phyloP scores from a whole-genome alignment of 2,888 invertebrate genomes.

The Norana najaformis region DNA sequence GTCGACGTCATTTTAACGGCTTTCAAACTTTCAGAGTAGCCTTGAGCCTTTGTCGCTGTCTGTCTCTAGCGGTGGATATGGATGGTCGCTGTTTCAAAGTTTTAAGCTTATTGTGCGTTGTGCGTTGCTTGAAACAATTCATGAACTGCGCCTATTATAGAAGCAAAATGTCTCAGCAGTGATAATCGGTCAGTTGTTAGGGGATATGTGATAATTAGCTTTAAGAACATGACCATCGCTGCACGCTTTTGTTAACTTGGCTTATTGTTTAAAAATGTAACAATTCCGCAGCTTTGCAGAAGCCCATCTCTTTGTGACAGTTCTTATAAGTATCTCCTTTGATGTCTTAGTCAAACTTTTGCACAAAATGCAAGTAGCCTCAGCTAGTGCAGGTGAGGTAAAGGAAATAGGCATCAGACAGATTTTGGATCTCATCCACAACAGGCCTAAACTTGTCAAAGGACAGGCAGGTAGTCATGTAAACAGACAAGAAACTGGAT shows the following conservation, averaged over 20 bases:
- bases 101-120: not conserved
- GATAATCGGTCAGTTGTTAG: not conserved
- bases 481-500: not conserved
- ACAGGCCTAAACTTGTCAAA: not conserved
- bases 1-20: not conserved
- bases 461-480: not conserved
- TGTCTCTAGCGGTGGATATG: not conserved
- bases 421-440: not conserved
- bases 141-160: not conserved
- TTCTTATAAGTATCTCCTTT: not conserved
- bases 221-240: not conserved
- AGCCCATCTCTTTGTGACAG: no score
- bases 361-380: not conserved
- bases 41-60: not conserved
- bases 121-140: not conserved
- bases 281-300: not conserved
- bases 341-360: not conserved
- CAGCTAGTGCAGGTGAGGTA: not conserved
- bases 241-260: not conserved
- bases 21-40: constrained; percentile 1
- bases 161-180: not conserved
- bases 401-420: not conserved
- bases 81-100: not conserved
- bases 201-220: not conserved
- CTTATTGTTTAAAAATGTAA: not conserved